Conservation (phyloP, 2,113 vertebrate species). For the Coracopsis vasa region DNA sequence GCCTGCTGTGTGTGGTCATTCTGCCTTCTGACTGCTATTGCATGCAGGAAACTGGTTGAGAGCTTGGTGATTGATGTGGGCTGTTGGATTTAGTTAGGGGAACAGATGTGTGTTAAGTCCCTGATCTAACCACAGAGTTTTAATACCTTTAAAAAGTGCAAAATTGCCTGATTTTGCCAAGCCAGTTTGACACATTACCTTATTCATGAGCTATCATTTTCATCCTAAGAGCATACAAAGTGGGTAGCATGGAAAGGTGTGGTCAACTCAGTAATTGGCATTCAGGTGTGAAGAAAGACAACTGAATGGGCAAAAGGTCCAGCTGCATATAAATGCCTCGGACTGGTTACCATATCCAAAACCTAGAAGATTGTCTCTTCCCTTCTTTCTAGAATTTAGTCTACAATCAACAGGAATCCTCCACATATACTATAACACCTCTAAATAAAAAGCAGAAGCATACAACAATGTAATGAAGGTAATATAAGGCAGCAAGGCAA, state of each 20-base stretch:
- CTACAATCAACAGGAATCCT: neutral
- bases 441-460: neutral
- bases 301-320: conserved; percentile 21
- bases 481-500: neutral
- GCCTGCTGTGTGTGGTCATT: neutral
- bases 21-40: neutral
- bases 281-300: conserved; percentile 54
- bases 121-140: conserved; percentile 37
- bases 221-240: neutral
- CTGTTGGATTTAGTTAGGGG: conserved; percentile 56
- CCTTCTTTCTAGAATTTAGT: neutral
- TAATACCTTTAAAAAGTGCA: conserved; percentile 47
- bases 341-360: conserved; percentile 2
- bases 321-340: conserved; percentile 16
- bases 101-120: conserved; percentile 39
- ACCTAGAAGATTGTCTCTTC: conserved; percentile 1
- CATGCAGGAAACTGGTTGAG: neutral
- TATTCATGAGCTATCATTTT: conserved; percentile 44
- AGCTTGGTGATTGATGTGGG: conserved; percentile 1
- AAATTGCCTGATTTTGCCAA: conserved; percentile 49
- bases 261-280: conserved; percentile 22
- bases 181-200: conserved; percentile 40
- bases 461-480: neutral
- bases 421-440: rapidly evolving
- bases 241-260: neutral